Percentiles rank a stretch among this genome's conserved stretches.
These are phyloP conservation scores for Cephus cinctus DNA, from an alignment of 1,140 invertebrate genomes.

Conservation along the genomic window DNA sequence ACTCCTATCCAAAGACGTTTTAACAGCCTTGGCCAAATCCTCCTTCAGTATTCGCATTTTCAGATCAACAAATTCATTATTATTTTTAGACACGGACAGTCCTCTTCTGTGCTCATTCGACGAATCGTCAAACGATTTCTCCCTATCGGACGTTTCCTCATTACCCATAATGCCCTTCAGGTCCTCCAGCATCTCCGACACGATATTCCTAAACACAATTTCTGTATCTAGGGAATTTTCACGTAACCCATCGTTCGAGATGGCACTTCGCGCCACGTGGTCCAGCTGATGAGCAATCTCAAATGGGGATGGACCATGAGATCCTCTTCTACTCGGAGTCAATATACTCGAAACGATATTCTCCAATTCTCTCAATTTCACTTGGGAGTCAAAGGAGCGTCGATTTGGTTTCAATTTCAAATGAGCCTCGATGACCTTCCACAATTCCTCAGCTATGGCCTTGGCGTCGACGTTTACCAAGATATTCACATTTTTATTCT, in stretches of 20 bases:
- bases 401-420: constrained; percentile 7
- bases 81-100: no score
- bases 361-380: constrained; percentile 14
- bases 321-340: constrained; percentile 11
- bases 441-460: constrained; percentile 27
- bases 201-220: constrained; percentile 19
- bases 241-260: constrained; percentile 12
- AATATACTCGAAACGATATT: constrained; percentile 14
- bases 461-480: constrained; percentile 28
- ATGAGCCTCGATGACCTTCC: constrained; percentile 26
- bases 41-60: no score
- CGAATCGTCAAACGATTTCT: no score
- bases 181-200: constrained; percentile 27
- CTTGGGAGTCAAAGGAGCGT: background rate
- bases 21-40: no score
- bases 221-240: constrained; percentile 22
- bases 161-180: no score
- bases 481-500: constrained; percentile 35
- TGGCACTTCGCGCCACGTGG: constrained; percentile 17
- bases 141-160: no score
- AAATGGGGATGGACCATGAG: constrained; percentile 2
- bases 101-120: no score
- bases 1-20: no score
- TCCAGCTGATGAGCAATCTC: constrained; percentile 25
- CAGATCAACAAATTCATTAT: no score